A percentile compares a stretch with the other conserved stretches of the same genome.
phyloP scores from a whole-genome alignment of 2,888 invertebrate genomes.

The Mythimna loreyi region DNA sequence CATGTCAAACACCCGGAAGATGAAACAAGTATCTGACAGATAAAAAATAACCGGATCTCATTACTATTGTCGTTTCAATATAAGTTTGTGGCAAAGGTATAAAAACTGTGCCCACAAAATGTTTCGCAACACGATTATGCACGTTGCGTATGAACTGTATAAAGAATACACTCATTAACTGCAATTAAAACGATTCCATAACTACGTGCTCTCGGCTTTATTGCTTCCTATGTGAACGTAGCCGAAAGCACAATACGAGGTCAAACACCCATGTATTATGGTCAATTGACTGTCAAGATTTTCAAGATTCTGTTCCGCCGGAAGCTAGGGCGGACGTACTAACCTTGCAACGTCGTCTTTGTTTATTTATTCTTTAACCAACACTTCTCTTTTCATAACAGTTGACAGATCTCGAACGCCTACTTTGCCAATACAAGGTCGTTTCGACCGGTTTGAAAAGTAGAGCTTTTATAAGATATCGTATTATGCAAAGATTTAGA shows the following conservation, averaged over 20 bases:
- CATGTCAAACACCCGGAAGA: slow-evolving; percentile 64
- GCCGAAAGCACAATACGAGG: slow-evolving; percentile 70
- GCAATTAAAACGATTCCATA: slow-evolving; percentile 63
- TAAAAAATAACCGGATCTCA: slow-evolving; percentile 69
- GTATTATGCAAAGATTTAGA: slow-evolving; percentile 73
- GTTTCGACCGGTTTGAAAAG: slow-evolving; percentile 77
- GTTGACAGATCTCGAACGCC: slow-evolving; percentile 76
- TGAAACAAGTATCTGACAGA: slow-evolving; percentile 45
- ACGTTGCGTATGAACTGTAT: slow-evolving; percentile 37
- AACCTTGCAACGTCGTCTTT: slow-evolving; percentile 75
- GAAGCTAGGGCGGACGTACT: slow-evolving; percentile 73
- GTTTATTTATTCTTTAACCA: slow-evolving; percentile 68
- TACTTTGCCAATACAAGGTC: slow-evolving; percentile 78
- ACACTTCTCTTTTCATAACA: slow-evolving; percentile 70
- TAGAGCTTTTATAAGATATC: slow-evolving; percentile 73
- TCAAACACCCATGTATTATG: slow-evolving; percentile 63
- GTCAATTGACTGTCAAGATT: slow-evolving; percentile 61
- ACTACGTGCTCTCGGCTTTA: slow-evolving; percentile 55
- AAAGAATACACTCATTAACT: slow-evolving; percentile 58
- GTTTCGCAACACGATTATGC: slow-evolving; percentile 52
- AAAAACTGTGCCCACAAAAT: slow-evolving; percentile 44
- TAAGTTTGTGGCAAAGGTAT: slow-evolving; percentile 28
- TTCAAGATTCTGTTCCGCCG: slow-evolving; percentile 73
- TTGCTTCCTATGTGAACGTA: slow-evolving; percentile 67
- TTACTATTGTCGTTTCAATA: slow-evolving; percentile 59